phyloP scores from a whole-genome alignment of 2,888 invertebrate species.

The Antitype chi region DNA sequence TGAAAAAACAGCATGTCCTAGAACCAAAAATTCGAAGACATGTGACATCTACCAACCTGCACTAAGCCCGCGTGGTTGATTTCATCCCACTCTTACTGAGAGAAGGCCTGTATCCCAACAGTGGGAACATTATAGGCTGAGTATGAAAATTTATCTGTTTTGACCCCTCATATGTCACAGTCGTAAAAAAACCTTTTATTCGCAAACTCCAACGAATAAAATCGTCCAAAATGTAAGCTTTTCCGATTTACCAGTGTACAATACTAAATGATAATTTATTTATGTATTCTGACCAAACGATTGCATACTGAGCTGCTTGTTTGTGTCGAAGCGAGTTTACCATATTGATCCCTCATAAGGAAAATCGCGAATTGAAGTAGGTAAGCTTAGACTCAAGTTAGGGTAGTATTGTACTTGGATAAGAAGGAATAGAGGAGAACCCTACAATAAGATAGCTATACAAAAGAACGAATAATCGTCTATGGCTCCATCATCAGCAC shows the following conservation, averaged over 20 bases:
- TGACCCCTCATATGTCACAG: slow-evolving; percentile 1
- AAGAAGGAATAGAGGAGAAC: not conserved
- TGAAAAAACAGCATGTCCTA: too few relatives aligned
- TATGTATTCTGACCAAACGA: slow-evolving; percentile 60
- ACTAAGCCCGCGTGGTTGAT: too few relatives aligned
- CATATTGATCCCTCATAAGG: slow-evolving; percentile 33
- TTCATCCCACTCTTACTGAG: too few relatives aligned
- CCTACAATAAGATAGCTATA: not conserved
- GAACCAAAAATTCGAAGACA: too few relatives aligned
- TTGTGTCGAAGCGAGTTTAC: slow-evolving; percentile 33
- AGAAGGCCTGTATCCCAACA: too few relatives aligned
- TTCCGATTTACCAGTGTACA: slow-evolving; percentile 22
- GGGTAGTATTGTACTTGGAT: not conserved
- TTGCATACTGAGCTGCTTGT: slow-evolving; percentile 42
- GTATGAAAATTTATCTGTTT: not conserved
- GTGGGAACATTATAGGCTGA: too few relatives aligned
- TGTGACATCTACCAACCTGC: too few relatives aligned
- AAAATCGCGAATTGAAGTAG: slow-evolving; percentile 10
- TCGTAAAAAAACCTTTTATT: slow-evolving; percentile 5
- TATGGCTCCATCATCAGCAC: not conserved
- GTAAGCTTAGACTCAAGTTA: not conserved
- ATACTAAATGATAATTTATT: slow-evolving; percentile 65
- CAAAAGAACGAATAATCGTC: not conserved
- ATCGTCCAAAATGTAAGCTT: slow-evolving; percentile 22
- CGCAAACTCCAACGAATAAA: slow-evolving; percentile 13